phyloP scores from a whole-genome alignment of 1,140 invertebrate species.

The Drosophila truncata region DNA sequence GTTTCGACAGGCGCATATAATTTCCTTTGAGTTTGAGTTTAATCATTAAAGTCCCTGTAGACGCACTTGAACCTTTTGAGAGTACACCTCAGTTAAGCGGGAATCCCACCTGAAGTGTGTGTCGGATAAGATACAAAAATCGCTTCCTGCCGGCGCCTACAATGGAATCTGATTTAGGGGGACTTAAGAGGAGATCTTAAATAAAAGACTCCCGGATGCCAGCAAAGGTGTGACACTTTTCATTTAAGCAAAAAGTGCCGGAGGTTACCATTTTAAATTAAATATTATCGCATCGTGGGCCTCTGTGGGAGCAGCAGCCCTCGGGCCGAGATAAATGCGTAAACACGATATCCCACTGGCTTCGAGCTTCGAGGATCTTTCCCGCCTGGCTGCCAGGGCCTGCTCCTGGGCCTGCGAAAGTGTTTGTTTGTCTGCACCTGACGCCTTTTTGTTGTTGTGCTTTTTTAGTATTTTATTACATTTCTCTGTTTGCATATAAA shows the following conservation, averaged over 20 bases:
- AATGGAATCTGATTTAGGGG: conserved; percentile 26
- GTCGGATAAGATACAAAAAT: conserved; percentile 14
- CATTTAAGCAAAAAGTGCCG: conserved; percentile 53
- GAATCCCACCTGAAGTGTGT: conserved; percentile 11
- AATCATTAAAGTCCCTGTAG: conserved; percentile 5
- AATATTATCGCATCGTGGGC: conserved; percentile 56
- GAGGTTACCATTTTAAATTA: conserved; percentile 69
- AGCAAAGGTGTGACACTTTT: conserved; percentile 45
- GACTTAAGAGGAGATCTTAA: conserved; percentile 21
- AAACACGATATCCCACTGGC: conserved; percentile 45
- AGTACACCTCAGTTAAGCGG: conserved; percentile 4
- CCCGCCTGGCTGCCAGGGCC: not conserved
- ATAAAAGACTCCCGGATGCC: conserved; percentile 17
- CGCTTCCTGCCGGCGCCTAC: conserved; percentile 20
- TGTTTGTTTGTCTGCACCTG: conserved; percentile 43
- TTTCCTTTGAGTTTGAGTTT: not conserved
- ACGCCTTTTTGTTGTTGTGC: conserved; percentile 33
- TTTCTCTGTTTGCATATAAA: conserved; percentile 17
- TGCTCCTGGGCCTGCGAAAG: conserved; percentile 7
- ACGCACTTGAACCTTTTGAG: not conserved
- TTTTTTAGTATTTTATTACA: conserved; percentile 31
- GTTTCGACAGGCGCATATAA: not conserved
- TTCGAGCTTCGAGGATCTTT: conserved; percentile 12
- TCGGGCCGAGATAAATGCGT: conserved; percentile 55
- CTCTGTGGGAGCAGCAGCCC: conserved; percentile 36